These are phyloP conservation scores for Propithecus coquereli DNA, from an alignment of 2,113 vertebrate genomes.

Conservation along the genomic window DNA sequence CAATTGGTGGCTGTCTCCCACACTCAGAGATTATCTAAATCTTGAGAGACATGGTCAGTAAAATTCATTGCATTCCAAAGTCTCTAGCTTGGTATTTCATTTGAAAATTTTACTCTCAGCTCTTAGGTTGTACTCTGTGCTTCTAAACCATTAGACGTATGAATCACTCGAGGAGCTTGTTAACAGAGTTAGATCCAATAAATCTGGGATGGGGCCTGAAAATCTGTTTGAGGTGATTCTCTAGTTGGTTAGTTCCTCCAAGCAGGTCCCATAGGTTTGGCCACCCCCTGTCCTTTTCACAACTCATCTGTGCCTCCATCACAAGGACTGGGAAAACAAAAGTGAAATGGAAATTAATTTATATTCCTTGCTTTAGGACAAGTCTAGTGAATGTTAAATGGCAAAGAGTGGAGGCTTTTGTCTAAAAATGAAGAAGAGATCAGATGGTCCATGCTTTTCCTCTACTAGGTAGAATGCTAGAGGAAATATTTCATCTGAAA, in stretches of 20 bases:
- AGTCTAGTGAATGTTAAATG: background rate
- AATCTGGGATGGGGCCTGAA: background rate
- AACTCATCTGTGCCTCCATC: background rate
- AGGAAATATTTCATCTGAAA: conserved; percentile 23
- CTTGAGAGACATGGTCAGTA: background rate
- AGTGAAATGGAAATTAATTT: conserved; percentile 4
- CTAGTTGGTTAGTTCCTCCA: background rate
- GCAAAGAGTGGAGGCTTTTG: conserved; percentile 9
- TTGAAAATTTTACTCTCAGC: conserved; percentile 15
- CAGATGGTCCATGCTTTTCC: background rate
- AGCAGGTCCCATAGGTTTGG: background rate
- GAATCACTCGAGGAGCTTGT: background rate
- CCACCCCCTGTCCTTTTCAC: background rate
- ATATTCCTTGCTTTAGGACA: background rate
- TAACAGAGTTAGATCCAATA: background rate
- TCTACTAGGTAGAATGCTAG: background rate
- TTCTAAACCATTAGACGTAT: conserved; percentile 19
- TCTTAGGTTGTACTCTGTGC: background rate
- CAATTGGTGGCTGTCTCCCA: background rate
- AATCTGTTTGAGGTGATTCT: background rate
- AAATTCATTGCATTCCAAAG: background rate
- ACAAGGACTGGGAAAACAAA: background rate
- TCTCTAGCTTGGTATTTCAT: background rate
- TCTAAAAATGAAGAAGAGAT: conserved; percentile 4
- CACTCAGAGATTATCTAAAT: background rate